Evolutionary conservation across 2,797 vertebrate species (phyloP).

Genomic region (Hypotaenidia okinawae): DNA sequence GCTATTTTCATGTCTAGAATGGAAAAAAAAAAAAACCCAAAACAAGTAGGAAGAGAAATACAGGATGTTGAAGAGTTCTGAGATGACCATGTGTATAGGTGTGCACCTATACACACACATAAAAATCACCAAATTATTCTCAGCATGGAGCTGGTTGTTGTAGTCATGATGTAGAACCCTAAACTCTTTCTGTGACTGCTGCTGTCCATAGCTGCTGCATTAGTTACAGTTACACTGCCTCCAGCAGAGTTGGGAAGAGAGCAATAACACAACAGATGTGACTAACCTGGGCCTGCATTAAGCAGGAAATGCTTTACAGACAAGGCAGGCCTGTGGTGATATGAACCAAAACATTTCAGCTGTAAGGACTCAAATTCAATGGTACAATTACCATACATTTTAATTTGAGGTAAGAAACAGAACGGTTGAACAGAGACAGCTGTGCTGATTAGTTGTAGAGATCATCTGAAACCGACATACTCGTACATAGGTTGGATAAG

Average conservation of each 20-base stretch:
- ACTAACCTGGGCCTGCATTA: not conserved
- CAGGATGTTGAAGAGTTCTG: not conserved
- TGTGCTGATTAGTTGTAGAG: not conserved
- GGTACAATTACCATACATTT: not conserved
- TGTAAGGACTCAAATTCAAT: not conserved
- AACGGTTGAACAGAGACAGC: not conserved
- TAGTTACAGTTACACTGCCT: not conserved
- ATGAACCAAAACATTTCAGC: not conserved
- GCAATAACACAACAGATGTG: not conserved
- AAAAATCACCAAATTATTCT: not conserved
- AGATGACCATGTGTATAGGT: not conserved
- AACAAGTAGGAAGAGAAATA: not conserved
- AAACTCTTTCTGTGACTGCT: not conserved
- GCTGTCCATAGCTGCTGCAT: not conserved
- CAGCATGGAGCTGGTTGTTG: not conserved
- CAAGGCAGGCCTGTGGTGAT: not conserved
- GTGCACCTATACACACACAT: fast-evolving
- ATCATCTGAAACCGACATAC: not conserved
- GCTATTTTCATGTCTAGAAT: not conserved
- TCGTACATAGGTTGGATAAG: not conserved
- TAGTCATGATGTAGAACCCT: not conserved
- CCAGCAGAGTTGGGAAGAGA: not conserved
- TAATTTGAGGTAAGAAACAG: not conserved
- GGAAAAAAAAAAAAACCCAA: not conserved
- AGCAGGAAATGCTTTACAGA: not conserved